Percentiles rank a stretch among this genome's conserved stretches.
These are phyloP conservation scores for Idaea dimidiata DNA, from an alignment of 2,888 invertebrate genomes.

Conservation along the genomic window DNA sequence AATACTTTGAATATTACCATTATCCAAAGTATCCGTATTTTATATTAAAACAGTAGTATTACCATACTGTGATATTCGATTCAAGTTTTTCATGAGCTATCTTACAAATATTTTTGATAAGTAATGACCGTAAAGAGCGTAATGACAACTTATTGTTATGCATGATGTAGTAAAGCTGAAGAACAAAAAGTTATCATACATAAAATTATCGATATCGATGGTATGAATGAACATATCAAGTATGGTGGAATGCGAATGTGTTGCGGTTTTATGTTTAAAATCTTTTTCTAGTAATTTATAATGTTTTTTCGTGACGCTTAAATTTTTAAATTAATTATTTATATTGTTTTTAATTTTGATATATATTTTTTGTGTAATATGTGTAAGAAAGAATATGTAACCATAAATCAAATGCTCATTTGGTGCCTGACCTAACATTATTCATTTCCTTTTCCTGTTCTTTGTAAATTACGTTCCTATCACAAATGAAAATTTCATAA, in stretches of 20 bases:
- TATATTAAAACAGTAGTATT: no score
- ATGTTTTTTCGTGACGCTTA: background rate
- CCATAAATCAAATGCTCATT: background rate
- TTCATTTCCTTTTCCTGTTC: background rate
- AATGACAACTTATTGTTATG: no score
- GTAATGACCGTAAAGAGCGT: no score
- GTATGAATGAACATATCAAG: conserved; percentile 6
- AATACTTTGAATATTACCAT: no score
- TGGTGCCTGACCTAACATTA: background rate
- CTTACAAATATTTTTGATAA: no score
- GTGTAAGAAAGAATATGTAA: background rate
- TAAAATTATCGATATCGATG: conserved; percentile 7
- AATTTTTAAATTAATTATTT: background rate
- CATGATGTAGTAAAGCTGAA: no score
- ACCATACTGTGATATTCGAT: no score
- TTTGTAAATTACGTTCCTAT: background rate
- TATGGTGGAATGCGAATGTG: background rate
- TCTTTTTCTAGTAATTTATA: background rate
- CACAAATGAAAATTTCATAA: background rate
- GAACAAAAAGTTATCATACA: no score
- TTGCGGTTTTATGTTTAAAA: background rate
- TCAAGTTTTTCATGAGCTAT: no score
- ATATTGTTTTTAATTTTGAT: background rate
- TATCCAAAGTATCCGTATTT: no score
- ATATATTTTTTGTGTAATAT: background rate